Evolutionary conservation across 2,113 vertebrate species (phyloP), one percentile per base, ranked within the genome.

Genomic region (Tenrec ecaudatus): DNA sequence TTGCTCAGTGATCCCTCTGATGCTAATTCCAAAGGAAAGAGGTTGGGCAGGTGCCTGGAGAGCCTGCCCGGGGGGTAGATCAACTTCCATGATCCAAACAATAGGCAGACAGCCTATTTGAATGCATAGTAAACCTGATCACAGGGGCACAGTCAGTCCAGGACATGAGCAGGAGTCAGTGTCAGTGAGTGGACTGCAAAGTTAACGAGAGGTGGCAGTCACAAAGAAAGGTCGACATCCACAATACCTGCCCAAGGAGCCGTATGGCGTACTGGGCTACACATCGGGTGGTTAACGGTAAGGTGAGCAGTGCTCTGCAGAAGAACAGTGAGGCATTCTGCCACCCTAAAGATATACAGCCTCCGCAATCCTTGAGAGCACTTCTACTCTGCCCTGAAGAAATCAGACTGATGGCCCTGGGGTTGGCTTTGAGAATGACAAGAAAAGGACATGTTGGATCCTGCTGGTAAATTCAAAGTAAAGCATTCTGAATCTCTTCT

Each of bases 1-100:
- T 73, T 33, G 33, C 15, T 68, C 89, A 82, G 11, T n/a, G 47
- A 20, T 12, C 60, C 19, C 3, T 66, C 2, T 64, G 43, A 80
- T 20, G 38, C 2, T 86, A 71, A 66, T 88, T 93, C 79, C 85
- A n/a, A 71, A 91, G 82, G 40, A 36, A 86, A 66, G 47, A n/a
- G 80, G 69, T 60, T 16, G 12, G 66, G 22, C 16, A 5, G 31
- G 20, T 20, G 38, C 79, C 68, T 53, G 19, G 29, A 29, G 12
- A 95, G 20, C 22, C 17, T 31, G 81, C 79, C 47, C 36, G 19
- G n/a, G 27, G 27, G 58, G 73, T 27, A 64, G 57, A 80, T 33
- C 6, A 40, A 19, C 17, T 38, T 23, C 7, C 43, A 40, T 22
- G 8, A 69, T 40, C 38, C 27, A 25, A 88, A 57, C 31, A 76